Evolutionary conservation across 2,113 vertebrate genomes (phyloP).

Genomic region (Phylloscopus trochilus): DNA sequence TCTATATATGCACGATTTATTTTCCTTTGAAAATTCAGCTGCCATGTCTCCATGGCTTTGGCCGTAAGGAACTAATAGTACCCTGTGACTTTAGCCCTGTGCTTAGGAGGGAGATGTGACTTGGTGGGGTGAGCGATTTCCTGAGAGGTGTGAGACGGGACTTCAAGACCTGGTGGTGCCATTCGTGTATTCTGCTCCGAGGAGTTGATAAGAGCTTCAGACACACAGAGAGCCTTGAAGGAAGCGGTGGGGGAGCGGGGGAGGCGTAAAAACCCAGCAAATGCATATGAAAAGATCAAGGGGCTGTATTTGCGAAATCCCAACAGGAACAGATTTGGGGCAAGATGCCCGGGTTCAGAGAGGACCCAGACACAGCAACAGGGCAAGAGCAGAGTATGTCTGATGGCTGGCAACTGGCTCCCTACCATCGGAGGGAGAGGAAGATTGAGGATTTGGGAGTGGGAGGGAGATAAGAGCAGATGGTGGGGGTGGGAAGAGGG

Average conservation of each 20-base stretch:
- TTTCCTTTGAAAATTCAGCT: not conserved
- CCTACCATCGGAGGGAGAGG: not conserved
- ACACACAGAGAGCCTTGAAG: slow-evolving; percentile 13
- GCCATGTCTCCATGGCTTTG: not conserved
- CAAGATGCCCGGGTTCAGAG: not conserved
- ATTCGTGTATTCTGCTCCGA: slow-evolving; percentile 37
- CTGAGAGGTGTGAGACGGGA: slow-evolving; percentile 54
- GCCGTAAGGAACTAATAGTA: not conserved
- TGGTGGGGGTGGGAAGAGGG: not conserved
- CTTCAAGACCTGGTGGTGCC: slow-evolving; percentile 34
- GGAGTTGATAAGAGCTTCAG: slow-evolving; percentile 64
- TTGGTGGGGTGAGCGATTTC: slow-evolving; percentile 26
- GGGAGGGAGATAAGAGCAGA: not conserved
- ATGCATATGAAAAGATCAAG: slow-evolving; percentile 66
- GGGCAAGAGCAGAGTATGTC: not conserved
- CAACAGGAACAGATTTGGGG: slow-evolving; percentile 8
- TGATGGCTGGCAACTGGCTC: slow-evolving; percentile 25
- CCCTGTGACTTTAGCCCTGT: slow-evolving; percentile 15
- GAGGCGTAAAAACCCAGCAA: not conserved
- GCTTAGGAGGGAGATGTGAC: slow-evolving; percentile 53
- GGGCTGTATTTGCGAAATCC: slow-evolving; percentile 24
- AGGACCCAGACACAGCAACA: not conserved
- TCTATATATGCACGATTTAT: rapidly evolving
- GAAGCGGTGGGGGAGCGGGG: not conserved
- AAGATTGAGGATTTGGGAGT: not conserved